A percentile compares a stretch with the other conserved stretches of the same genome.
phyloP scores from a whole-genome alignment of 2,888 invertebrate genomes.

The Catocala sponsa region DNA sequence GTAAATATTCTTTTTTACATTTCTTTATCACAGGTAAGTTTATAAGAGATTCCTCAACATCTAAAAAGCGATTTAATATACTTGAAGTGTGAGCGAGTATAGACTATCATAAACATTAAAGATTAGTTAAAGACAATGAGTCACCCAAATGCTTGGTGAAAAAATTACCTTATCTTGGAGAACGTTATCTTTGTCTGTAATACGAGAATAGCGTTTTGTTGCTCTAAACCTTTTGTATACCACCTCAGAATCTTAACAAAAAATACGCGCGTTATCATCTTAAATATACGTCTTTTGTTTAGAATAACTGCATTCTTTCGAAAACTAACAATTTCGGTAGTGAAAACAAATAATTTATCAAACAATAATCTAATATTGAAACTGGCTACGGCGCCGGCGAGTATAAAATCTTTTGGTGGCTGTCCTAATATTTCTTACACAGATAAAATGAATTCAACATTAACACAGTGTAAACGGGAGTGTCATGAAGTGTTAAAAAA shows the following conservation, averaged over 20 bases:
- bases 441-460: constrained; percentile 58
- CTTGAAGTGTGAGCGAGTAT: background rate
- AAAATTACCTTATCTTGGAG: constrained; percentile 59
- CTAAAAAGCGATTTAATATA: background rate
- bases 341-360: constrained; percentile 32
- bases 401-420: constrained; percentile 28
- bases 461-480: constrained; percentile 63
- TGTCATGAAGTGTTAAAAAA: constrained; percentile 63
- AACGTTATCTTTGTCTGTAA: constrained; percentile 71
- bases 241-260: constrained; percentile 4
- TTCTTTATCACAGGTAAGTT: too few species aligned
- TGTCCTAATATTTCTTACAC: constrained; percentile 49
- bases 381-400: constrained; percentile 5
- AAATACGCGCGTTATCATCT: constrained; percentile 11
- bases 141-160: constrained; percentile 12
- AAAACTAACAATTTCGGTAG: constrained; percentile 13
- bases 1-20: too few species aligned
- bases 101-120: too few species aligned
- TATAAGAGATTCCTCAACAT: too few species aligned
- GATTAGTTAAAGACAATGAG: constrained; percentile 16
- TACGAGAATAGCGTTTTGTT: constrained; percentile 68
- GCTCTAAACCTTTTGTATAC: constrained; percentile 32
- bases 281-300: constrained; percentile 2
- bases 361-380: constrained; percentile 27
- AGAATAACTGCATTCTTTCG: constrained; percentile 2